Base-by-base conservation (phyloP, 2,797 vertebrate genomes). In the Ataeniobius toweri region DNA sequence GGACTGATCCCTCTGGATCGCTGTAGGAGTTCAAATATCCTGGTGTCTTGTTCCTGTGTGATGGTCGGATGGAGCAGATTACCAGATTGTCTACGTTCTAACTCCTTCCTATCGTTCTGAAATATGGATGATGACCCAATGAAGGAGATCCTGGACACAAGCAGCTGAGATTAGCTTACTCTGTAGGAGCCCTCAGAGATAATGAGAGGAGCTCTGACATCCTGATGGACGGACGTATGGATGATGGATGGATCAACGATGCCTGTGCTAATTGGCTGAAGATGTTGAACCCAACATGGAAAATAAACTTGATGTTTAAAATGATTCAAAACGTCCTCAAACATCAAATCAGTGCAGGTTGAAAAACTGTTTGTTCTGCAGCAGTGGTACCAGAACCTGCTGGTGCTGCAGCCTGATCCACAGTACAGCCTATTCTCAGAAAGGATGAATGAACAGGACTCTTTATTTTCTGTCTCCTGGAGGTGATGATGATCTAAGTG, bases 401-500 rank as follows among this genome's bases (percentile, higher is more conserved):
- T 10, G 68, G 10, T 74, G 10, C 10, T 61, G 56, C 44, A 65
- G 63, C 56, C 75, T 50, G 22, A 16, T 18, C 59, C 59, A 12
- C 13, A 63, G 28, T 67, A 5, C 22, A 31, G 56, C 56, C 18
- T 50, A 67, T 74, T 82, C 83, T 83, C 6, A 89, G 83, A 85
- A 83, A 81, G 75, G 44, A 81, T 87, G 89, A 89, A 90, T 90
- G 82, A 80, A 81, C 77, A 26, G 51, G 3, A 73, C 75, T 71
- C 80, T 78, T 79, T 74, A 77, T 81, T 83, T 80, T 50, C 44
- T 75, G 70, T 50, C 76, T 71, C 16, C 7, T 71, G 69, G 71
- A 86, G 80, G 84, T 81, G 80, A 44, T 6, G 79, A 46, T 89
- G 90, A 89, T 89, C 84, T 77, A 88, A 89, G 89, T 81, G 86